Base-by-base conservation (phyloP, 1,140 invertebrate genomes). In the Tribolium madens region DNA sequence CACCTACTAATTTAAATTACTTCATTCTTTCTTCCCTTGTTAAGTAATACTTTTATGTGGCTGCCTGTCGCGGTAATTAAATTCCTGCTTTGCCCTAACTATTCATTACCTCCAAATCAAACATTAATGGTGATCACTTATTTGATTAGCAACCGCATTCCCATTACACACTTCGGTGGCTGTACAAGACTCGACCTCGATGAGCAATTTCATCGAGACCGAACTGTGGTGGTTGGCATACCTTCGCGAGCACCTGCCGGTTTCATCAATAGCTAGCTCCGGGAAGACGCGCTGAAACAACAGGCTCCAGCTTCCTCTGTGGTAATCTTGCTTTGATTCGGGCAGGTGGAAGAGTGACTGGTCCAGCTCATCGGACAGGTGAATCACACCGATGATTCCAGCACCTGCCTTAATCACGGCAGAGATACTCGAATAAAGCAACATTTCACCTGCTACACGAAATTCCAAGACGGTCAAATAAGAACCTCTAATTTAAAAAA, bases 321-420 rank as follows among this genome's bases (percentile, higher is more conserved):
- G 26, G 21, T 33, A 64, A 64, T 10, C 21, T 64, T 64, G 26
- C 36, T 64, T 33, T 33, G 57, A 64, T 64, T 64, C 18, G 46
- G 13, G 70, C 70, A 72, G 70, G 70, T 72, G 70, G 46, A 64
- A 21, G 57, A n/a, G 52, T 72, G 50, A 52, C 70, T 72, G 70
- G 70, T 72, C 70, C 70, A 72, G 70, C 21, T 26, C 42, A 33
- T 42, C 31, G 47, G 70, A 72, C 70, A 72, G 70, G 70, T 72
- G 70, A 72, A 72, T 72, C 70, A 72, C 70, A 46, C 21, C 14
- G 18, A 71, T 18, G 46, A 71, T 48, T 26, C 18, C 14, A 50
- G 47, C 70, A 72, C 70, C 70, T 72, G 70, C 70, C n/a, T 52
- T 31, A 33, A 71, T 64, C 57, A 64, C 57, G 57, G 57, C 31